phyloP scores from a whole-genome alignment of 2,888 invertebrate genomes.

The Masnerella sp. region DNA sequence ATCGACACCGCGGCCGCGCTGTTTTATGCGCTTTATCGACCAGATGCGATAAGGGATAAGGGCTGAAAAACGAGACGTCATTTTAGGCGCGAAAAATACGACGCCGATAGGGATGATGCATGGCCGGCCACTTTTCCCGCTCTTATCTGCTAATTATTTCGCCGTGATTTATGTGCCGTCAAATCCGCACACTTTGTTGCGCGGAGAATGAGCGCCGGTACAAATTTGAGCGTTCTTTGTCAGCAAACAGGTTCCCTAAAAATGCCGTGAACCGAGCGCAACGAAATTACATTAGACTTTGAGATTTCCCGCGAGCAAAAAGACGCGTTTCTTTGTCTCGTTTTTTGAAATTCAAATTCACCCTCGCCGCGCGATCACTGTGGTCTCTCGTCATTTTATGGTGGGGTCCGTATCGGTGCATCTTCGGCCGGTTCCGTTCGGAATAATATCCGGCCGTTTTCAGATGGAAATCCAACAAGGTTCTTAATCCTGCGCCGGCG shows the following conservation, averaged over 20 bases:
- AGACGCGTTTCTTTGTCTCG: constrained; percentile 48
- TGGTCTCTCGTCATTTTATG: constrained; percentile 49
- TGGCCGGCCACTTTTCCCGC: background rate
- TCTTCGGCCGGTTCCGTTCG: constrained; percentile 15
- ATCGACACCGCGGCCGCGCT: constrained; percentile 9
- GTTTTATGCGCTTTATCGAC: constrained; percentile 18
- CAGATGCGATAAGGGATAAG: constrained; percentile 29
- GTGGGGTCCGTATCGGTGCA: constrained; percentile 6
- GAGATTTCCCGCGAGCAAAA: constrained; percentile 49
- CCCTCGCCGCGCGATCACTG: constrained; percentile 38
- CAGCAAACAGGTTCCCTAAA: constrained; percentile 47
- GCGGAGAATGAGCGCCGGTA: too few relatives aligned
- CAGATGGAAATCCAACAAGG: background rate
- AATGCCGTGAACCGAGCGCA: constrained; percentile 41
- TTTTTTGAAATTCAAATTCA: constrained; percentile 59
- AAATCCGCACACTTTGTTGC: constrained; percentile 4
- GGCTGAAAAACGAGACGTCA: constrained; percentile 10
- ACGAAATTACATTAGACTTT: constrained; percentile 61
- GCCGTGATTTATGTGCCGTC: constrained; percentile 19
- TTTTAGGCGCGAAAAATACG: constrained; percentile 15
- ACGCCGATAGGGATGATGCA: constrained; percentile 22
- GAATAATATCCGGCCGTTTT: constrained; percentile 30
- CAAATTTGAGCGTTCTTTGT: constrained; percentile 11
- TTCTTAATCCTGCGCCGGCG: background rate
- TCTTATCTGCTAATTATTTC: constrained; percentile 20